Percentiles rank a stretch among this genome's conserved stretches.
These are phyloP conservation scores for Gobiocypris rarus DNA, from an alignment of 2,113 vertebrate species.

Conservation along the genomic window DNA sequence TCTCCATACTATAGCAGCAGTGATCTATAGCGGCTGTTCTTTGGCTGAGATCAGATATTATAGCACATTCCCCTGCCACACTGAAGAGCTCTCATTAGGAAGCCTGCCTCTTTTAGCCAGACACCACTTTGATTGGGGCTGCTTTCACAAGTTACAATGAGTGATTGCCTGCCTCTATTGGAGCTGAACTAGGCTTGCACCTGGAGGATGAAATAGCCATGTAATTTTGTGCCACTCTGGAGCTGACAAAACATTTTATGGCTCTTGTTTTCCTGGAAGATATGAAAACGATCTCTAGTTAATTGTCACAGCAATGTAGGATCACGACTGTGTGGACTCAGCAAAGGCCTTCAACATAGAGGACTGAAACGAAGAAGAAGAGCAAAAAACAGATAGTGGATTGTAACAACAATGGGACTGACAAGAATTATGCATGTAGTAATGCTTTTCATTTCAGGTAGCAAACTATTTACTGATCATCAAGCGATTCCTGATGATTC, in stretches of 20 bases:
- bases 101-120: constrained; percentile 28
- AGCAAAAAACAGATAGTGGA: constrained; percentile 13
- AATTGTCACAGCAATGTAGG: constrained; percentile 20
- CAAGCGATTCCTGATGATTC: neutral
- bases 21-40: constrained; percentile 21
- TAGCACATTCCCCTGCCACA: neutral
- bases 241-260: constrained; percentile 16
- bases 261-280: constrained; percentile 22
- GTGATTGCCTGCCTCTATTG: neutral
- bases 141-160: constrained; percentile 28
- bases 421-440: neutral
- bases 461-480: neutral
- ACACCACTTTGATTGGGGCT: constrained; percentile 17
- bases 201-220: constrained; percentile 33
- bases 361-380: constrained; percentile 35
- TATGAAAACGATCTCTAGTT: constrained; percentile 21
- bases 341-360: constrained; percentile 20
- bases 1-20: neutral
- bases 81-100: constrained; percentile 31
- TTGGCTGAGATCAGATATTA: constrained; percentile 6
- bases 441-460: neutral
- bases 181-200: constrained; percentile 14
- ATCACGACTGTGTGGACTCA: neutral
- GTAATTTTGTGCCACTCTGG: constrained; percentile 24
- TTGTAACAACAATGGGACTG: neutral